Evolutionary conservation across 2,113 vertebrate species (phyloP).

Genomic region (Ciconia maguari): DNA sequence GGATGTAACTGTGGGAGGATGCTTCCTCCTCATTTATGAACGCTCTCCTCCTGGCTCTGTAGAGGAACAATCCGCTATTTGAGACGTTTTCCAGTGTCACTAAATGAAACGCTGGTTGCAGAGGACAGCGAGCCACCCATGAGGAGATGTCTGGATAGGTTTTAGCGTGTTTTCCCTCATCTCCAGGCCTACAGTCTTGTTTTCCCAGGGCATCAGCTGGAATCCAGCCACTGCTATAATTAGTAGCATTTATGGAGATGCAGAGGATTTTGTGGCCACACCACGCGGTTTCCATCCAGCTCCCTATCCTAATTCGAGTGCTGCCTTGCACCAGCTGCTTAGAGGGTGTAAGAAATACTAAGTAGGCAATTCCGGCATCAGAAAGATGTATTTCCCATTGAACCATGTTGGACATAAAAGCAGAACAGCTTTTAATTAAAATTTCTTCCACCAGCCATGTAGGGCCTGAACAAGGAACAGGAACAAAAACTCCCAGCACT

Average conservation of each 20-base stretch:
- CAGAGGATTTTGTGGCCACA: background rate
- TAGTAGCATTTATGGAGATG: background rate
- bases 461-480: background rate
- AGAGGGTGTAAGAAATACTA: background rate
- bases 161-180: background rate
- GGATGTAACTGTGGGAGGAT: background rate
- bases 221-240: background rate
- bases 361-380: background rate
- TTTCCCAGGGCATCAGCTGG: background rate
- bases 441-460: background rate
- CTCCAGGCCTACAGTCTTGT: background rate
- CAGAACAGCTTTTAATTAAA: conserved; percentile 43
- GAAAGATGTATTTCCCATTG: background rate
- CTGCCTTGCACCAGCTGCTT: conserved; percentile 24
- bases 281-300: background rate
- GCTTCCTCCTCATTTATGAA: fast-evolving
- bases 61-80: fast-evolving
- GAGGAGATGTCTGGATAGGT: background rate
- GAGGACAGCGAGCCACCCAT: fast-evolving
- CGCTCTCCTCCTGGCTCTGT: background rate
- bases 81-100: fast-evolving
- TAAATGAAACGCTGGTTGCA: fast-evolving
- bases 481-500: background rate
- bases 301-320: background rate
- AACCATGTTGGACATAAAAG: conserved; percentile 33